Conservation (phyloP, 1,140 invertebrate species). For the Orius laevigatus region DNA sequence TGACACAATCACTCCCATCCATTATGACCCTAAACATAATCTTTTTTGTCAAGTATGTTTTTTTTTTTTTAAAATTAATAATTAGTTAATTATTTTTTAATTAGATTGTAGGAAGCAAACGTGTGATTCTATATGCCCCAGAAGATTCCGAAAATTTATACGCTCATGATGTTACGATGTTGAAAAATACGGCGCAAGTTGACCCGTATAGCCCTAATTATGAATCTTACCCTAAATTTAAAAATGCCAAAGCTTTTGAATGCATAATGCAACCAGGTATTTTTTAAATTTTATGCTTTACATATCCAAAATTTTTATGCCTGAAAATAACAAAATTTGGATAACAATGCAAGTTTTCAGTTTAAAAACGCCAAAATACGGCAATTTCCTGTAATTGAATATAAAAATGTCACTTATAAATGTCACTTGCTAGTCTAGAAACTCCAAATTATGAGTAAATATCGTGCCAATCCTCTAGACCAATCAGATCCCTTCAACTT, state of each 20-base stretch:
- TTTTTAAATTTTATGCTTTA: no score
- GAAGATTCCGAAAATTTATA: conserved; percentile 55
- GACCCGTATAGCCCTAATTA: conserved; percentile 65
- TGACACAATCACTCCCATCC: conserved; percentile 85
- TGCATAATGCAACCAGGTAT: conserved; percentile 50
- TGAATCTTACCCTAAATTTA: conserved; percentile 52
- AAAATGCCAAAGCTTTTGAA: conserved; percentile 44
- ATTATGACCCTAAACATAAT: conserved; percentile 93
- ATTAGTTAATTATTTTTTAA: neutral
- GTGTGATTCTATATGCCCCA: conserved; percentile 62
- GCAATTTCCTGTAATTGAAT: no score
- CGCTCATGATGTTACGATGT: conserved; percentile 56
- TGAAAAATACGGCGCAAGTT: conserved; percentile 72
- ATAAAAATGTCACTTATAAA: no score
- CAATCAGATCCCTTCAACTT: no score
- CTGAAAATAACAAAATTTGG: no score
- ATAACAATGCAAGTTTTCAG: no score
- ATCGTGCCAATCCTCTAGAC: no score
- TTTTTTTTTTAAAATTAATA: no score
- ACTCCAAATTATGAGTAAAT: no score
- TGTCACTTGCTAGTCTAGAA: no score
- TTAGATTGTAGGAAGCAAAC: conserved; percentile 71
- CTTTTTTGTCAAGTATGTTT: conserved; percentile 61
- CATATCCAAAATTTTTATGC: no score
- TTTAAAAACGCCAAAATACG: no score